Base-by-base conservation (phyloP, 2,113 vertebrate genomes). In the Menidia beryllina region DNA sequence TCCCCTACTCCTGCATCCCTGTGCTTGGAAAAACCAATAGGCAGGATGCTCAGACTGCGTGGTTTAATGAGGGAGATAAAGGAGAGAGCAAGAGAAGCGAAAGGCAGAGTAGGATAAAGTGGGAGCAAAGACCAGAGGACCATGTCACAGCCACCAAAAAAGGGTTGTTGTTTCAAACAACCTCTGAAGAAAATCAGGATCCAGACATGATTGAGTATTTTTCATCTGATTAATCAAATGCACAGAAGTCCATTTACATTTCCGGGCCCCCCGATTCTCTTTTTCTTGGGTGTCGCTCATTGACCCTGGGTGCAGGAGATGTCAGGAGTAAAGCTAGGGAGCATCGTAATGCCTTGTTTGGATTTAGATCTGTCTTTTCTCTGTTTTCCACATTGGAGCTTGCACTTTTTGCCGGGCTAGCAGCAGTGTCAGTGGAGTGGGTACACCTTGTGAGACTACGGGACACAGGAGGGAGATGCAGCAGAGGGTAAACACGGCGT, bases 401-500 rank as follows among this genome's bases (percentile, higher is more conserved):
- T 56, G 41, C 84, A 38, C 53, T 69, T 72, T 81, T 75, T 69
- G 56, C 54, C 62, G 20, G 71, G 47, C 53, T 57, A 68, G 70
- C 60, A 76, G 66, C 56, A 26, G 55, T 61, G 23, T 77, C 72
- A 69, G 80, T 71, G 73, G 74, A 86, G 65, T 34, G 36, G 81
- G 66, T 62, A 71, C 83, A 79, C 69, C 77, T 86, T 84, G 81
- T 88, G 83, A 93, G 82, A 81, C 75, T 67, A 72, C 66, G 14
- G 82, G 81, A 89, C 64, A 21, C 34, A 55, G 59, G 61, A 78
- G 61, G 63, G 84, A 91, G 67, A 93, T 94, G 93, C 93, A 94
- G 90, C 93, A 92, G 69, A 92, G 86, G 86, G 90, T 86, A 43
- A 93, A 92, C 82, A 89, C 78, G 4, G 88, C 72, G 91, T 93